A percentile compares a stretch with the other conserved stretches of the same genome.
phyloP scores from a whole-genome alignment of 2,888 invertebrate species.

The Caenorhabditis panamensis region DNA sequence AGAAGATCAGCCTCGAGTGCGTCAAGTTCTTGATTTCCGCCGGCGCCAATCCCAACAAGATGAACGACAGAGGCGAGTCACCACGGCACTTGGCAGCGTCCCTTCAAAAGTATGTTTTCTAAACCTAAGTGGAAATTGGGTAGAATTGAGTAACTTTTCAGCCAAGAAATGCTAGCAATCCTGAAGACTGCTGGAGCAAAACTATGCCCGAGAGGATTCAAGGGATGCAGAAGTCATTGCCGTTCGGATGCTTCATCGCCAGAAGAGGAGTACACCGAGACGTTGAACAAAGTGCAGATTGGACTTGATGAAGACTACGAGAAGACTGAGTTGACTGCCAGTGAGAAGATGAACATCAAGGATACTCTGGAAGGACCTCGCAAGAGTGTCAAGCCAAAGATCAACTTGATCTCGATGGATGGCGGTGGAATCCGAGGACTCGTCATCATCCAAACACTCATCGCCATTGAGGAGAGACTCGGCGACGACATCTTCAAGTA shows the following conservation, averaged over 20 bases:
- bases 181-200: conserved; percentile 52
- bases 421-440: conserved; percentile 94
- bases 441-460: conserved; percentile 78
- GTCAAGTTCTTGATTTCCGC: conserved; percentile 82
- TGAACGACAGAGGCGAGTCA: conserved; percentile 81
- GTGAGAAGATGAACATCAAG: conserved; percentile 50
- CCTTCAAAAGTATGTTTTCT: conserved; percentile 74
- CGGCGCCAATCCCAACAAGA: conserved; percentile 82
- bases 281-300: conserved; percentile 20
- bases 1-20: conserved; percentile 71
- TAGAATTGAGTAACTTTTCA: no score
- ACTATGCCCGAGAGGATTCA: conserved; percentile 48
- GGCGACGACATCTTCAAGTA: conserved; percentile 82
- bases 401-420: conserved; percentile 88
- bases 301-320: conserved; percentile 52
- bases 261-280: conserved; percentile 38
- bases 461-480: conserved; percentile 77
- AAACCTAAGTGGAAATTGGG: no score
- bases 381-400: conserved; percentile 65
- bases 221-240: conserved; percentile 53
- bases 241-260: conserved; percentile 18
- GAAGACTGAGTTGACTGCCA: conserved; percentile 48
- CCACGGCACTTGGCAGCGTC: conserved; percentile 82
- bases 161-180: conserved; percentile 49
- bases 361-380: conserved; percentile 60